Evolutionary conservation across 2,113 vertebrate species (phyloP).

Genomic region (Lanius ludovicianus): DNA sequence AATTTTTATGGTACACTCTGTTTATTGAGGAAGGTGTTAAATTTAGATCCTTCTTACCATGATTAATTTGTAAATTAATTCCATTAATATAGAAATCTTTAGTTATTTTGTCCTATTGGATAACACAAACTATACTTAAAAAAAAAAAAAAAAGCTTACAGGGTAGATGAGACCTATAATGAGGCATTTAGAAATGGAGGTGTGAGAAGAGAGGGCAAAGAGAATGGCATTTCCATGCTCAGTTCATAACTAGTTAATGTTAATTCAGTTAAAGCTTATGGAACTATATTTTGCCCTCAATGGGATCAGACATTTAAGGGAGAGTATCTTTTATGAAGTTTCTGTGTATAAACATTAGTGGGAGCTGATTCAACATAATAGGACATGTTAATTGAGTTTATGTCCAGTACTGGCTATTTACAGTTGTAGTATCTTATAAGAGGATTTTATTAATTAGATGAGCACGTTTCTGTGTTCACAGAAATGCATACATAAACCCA

Average conservation of each 20-base stretch:
- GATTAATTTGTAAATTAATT: not conserved
- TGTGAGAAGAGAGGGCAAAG: not conserved
- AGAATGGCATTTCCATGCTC: not conserved
- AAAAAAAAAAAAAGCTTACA: not conserved
- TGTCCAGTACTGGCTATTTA: not conserved
- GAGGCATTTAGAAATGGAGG: not conserved
- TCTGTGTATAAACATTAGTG: not conserved
- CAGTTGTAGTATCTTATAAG: not conserved
- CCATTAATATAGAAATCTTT: not conserved
- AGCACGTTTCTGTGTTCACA: not conserved
- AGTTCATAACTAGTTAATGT: not conserved
- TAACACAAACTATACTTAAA: not conserved
- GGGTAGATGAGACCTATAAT: not conserved
- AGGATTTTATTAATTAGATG: not conserved
- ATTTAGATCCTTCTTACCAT: not conserved
- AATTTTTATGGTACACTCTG: not conserved
- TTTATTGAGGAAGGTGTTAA: not conserved
- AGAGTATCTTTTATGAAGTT: not conserved
- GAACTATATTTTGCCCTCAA: not conserved
- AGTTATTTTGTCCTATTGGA: not conserved
- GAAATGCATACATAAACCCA: not conserved
- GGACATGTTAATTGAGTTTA: not conserved
- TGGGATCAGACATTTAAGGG: not conserved
- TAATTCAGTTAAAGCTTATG: not conserved
- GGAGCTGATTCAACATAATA: not conserved